Conservation (phyloP, 2,797 vertebrate species). For the Clarias platycephalus region DNA sequence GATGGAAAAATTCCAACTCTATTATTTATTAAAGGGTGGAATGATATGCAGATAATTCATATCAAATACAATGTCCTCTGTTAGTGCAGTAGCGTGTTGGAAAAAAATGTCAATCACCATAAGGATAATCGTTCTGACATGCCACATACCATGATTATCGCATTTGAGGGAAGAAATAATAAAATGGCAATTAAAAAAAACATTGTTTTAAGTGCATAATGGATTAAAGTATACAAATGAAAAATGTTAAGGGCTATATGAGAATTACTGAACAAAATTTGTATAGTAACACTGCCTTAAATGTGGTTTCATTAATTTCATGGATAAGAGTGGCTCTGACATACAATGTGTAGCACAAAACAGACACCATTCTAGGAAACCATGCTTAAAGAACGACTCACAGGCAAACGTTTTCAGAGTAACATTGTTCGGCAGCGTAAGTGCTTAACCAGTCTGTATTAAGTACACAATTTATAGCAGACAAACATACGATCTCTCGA, state of each 20-base stretch:
- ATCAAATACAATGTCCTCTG: slow-evolving; percentile 15
- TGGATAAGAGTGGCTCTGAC: background rate
- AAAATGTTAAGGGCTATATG: background rate
- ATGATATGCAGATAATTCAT: slow-evolving; percentile 32
- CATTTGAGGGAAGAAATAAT: background rate
- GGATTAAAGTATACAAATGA: slow-evolving; percentile 14
- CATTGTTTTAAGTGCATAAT: background rate
- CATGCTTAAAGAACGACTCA: background rate
- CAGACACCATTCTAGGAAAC: background rate
- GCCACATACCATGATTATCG: slow-evolving; percentile 17
- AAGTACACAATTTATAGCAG: slow-evolving; percentile 17
- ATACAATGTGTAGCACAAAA: background rate
- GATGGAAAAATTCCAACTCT: slow-evolving; percentile 11
- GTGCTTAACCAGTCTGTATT: slow-evolving; percentile 26
- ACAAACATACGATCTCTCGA: slow-evolving; percentile 10
- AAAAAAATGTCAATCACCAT: slow-evolving; percentile 10
- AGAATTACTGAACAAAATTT: background rate
- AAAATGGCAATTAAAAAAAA: background rate
- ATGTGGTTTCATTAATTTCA: background rate
- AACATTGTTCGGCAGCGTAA: slow-evolving; percentile 8
- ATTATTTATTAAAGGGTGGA: slow-evolving; percentile 26
- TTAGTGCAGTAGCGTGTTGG: slow-evolving; percentile 21
- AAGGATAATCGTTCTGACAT: slow-evolving; percentile 14
- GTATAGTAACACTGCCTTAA: slow-evolving; percentile 4
- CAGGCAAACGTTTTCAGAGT: background rate